Percentiles rank a stretch among this genome's conserved stretches.
Conservation (phyloP, 2,797 vertebrate genomes). For the Ceryle rudis region DNA sequence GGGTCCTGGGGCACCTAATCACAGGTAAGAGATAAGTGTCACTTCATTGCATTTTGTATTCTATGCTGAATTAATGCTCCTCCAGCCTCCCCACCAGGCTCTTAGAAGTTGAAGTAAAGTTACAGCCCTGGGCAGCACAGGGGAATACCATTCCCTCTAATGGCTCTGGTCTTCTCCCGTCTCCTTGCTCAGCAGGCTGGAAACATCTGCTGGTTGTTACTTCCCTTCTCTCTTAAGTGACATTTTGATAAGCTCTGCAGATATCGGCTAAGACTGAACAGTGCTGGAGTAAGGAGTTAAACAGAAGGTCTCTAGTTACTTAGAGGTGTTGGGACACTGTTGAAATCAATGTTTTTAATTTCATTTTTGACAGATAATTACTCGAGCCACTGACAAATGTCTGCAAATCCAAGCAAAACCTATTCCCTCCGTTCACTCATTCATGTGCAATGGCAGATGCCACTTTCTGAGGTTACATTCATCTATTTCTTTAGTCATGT, state of each 20-base stretch:
- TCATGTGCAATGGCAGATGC: neutral
- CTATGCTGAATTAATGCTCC: neutral
- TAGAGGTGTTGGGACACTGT: neutral
- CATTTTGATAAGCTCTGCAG: neutral
- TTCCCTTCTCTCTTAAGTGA: neutral
- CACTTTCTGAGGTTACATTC: neutral
- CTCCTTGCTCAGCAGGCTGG: neutral
- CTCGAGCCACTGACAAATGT: neutral
- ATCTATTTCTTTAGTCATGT: neutral
- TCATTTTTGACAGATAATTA: neutral
- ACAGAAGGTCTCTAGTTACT: neutral
- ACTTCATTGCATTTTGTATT: neutral
- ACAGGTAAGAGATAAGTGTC: neutral
- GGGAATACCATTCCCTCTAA: neutral
- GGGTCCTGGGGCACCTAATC: constrained; percentile 68
- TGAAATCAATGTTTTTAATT: neutral
- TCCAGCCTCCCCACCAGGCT: neutral
- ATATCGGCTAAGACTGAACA: neutral
- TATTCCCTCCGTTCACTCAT: neutral
- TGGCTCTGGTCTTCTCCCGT: neutral
- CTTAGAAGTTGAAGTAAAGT: neutral
- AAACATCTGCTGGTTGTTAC: neutral
- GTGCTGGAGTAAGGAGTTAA: neutral
- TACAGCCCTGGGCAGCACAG: neutral
- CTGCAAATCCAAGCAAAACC: neutral